phyloP scores from a whole-genome alignment of 2,797 vertebrate species.

The Vespertilio murinus region DNA sequence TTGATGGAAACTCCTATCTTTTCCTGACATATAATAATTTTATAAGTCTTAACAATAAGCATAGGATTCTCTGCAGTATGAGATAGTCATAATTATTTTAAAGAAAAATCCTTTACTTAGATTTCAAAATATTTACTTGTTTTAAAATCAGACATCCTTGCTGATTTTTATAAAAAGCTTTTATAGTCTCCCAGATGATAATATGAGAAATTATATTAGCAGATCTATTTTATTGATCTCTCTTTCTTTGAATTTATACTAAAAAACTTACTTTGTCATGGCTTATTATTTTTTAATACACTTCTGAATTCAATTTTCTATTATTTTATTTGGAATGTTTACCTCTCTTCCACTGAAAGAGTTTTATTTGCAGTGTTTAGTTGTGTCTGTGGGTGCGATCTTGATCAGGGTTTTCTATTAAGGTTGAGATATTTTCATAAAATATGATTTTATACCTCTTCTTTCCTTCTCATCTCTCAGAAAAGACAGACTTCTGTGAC shows the following conservation, averaged over 20 bases:
- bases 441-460: background rate
- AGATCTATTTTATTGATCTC: conserved; percentile 28
- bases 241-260: background rate
- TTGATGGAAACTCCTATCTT: background rate
- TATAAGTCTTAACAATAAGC: background rate
- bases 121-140: conserved; percentile 1
- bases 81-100: background rate
- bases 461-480: background rate
- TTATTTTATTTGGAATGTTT: background rate
- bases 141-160: conserved; percentile 29
- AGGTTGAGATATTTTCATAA: background rate
- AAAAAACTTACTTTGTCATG: conserved; percentile 29
- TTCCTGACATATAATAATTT: background rate
- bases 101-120: background rate
- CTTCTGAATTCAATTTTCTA: background rate
- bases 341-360: background rate
- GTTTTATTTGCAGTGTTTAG: background rate
- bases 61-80: background rate
- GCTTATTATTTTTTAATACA: conserved; percentile 24
- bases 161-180: conserved; percentile 7
- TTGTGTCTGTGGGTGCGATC: background rate
- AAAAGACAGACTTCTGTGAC: background rate
- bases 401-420: background rate
- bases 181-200: background rate
- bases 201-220: background rate